Conservation (phyloP, 1,140 invertebrate genomes). For the Drosophila kurseongensis region DNA sequence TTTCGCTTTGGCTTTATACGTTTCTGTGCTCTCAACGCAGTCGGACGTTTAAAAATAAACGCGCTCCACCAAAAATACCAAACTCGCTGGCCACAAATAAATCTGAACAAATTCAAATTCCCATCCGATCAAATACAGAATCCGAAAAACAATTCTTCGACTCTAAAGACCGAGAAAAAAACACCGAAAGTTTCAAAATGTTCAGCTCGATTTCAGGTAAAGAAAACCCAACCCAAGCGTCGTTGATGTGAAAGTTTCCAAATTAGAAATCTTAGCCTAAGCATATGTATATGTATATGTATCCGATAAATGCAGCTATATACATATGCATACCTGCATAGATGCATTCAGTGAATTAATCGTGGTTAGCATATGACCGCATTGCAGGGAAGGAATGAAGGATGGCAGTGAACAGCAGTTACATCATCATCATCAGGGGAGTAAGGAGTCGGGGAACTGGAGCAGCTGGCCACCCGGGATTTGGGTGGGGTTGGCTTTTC, state of each 20-base stretch:
- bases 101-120: slow-evolving; percentile 36
- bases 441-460: slow-evolving; percentile 20
- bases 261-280: slow-evolving; percentile 43
- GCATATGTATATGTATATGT: slow-evolving; percentile 7
- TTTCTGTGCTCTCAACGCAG: slow-evolving; percentile 67
- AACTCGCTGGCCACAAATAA: slow-evolving; percentile 42
- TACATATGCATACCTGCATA: neutral
- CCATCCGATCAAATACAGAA: slow-evolving; percentile 26
- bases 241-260: slow-evolving; percentile 65
- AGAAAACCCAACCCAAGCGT: slow-evolving; percentile 14
- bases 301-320: neutral
- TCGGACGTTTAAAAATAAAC: slow-evolving; percentile 79
- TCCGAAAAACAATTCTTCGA: slow-evolving; percentile 8
- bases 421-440: slow-evolving; percentile 35
- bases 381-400: slow-evolving; percentile 16
- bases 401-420: slow-evolving; percentile 21
- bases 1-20: slow-evolving; percentile 59
- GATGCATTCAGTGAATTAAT: slow-evolving; percentile 32
- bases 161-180: slow-evolving; percentile 23
- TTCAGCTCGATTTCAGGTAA: slow-evolving; percentile 82
- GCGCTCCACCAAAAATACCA: slow-evolving; percentile 53
- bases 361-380: slow-evolving; percentile 26
- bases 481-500: slow-evolving; percentile 6
- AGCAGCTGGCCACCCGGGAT: slow-evolving; percentile 33
- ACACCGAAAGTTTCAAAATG: slow-evolving; percentile 55